These are phyloP conservation scores for Papilio glaucus DNA, from an alignment of 1,140 invertebrate species.

Conservation along the genomic window DNA sequence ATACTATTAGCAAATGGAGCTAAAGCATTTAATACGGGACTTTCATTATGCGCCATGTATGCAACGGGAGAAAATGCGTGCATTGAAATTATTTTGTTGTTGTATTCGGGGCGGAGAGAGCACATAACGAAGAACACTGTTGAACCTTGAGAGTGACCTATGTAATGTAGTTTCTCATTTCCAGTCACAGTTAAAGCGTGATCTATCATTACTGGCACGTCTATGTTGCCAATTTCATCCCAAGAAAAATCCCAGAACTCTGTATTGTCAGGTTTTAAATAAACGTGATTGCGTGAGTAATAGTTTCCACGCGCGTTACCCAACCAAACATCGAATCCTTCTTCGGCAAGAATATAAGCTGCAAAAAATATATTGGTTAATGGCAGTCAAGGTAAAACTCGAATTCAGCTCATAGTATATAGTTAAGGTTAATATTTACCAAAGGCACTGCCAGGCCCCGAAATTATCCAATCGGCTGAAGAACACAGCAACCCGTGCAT, in stretches of 20 bases:
- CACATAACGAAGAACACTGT: constrained; percentile 85
- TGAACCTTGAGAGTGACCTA: constrained; percentile 84
- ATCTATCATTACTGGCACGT: constrained; percentile 87
- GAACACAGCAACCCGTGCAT: too few species aligned
- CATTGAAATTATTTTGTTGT: constrained; percentile 79
- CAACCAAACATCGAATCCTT: constrained; percentile 88
- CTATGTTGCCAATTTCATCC: constrained; percentile 85
- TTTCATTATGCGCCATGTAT: constrained; percentile 70
- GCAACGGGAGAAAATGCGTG: constrained; percentile 87
- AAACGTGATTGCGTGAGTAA: constrained; percentile 85
- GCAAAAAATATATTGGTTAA: too few species aligned
- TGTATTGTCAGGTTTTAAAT: constrained; percentile 58
- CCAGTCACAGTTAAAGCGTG: constrained; percentile 82
- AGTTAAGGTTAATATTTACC: too few species aligned
- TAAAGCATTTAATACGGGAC: constrained; percentile 56
- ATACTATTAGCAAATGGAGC: constrained; percentile 44
- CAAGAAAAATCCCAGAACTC: constrained; percentile 85
- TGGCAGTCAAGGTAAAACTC: too few species aligned
- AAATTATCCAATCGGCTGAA: too few species aligned
- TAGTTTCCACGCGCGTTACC: constrained; percentile 88
- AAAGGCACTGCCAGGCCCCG: too few species aligned
- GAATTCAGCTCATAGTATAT: too few species aligned
- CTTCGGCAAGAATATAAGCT: constrained; percentile 52
- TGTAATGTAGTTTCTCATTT: constrained; percentile 76
- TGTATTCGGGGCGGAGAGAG: constrained; percentile 84